Percentiles rank a stretch among this genome's conserved stretches.
Evolutionary conservation across 2,797 vertebrate species (phyloP).

Genomic region (Chrysocyon brachyurus): DNA sequence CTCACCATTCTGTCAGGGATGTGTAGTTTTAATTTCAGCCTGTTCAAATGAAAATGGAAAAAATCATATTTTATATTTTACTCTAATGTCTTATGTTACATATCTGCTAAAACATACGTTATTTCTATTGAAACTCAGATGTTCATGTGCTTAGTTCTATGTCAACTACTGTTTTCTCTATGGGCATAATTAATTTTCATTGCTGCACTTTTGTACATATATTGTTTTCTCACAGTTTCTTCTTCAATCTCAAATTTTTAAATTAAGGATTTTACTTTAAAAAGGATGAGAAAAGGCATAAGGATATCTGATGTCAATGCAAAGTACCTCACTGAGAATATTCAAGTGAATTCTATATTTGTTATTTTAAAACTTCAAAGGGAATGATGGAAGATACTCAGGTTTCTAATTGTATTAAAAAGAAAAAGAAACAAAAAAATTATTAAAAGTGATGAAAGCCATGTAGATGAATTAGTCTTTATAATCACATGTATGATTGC

Average conservation of each 20-base stretch:
- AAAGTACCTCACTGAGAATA: conserved; percentile 39
- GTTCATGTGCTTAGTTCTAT: not conserved
- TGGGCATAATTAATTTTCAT: conserved; percentile 63
- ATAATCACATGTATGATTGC: not conserved
- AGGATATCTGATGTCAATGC: conserved; percentile 62
- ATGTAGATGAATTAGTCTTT: not conserved
- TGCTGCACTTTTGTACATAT: not conserved
- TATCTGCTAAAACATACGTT: not conserved
- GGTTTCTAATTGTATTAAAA: conserved; percentile 8
- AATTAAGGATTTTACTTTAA: conserved; percentile 62
- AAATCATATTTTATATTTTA: conserved; percentile 14
- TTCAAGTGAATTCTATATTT: not conserved
- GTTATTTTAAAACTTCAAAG: conserved; percentile 65
- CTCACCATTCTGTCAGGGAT: not conserved
- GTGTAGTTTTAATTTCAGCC: not conserved
- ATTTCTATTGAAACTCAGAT: not conserved
- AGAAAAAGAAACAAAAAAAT: not conserved
- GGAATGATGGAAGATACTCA: conserved; percentile 10
- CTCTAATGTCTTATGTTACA: not conserved
- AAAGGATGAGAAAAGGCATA: conserved; percentile 44
- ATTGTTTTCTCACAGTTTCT: conserved; percentile 63
- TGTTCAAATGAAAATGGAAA: not conserved
- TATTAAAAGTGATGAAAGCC: conserved; percentile 38
- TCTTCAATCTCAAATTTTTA: conserved; percentile 48
- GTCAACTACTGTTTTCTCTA: conserved; percentile 45